Evolutionary conservation across 2,888 invertebrate genomes (phyloP).

Genomic region (Heliconius ethilla): DNA sequence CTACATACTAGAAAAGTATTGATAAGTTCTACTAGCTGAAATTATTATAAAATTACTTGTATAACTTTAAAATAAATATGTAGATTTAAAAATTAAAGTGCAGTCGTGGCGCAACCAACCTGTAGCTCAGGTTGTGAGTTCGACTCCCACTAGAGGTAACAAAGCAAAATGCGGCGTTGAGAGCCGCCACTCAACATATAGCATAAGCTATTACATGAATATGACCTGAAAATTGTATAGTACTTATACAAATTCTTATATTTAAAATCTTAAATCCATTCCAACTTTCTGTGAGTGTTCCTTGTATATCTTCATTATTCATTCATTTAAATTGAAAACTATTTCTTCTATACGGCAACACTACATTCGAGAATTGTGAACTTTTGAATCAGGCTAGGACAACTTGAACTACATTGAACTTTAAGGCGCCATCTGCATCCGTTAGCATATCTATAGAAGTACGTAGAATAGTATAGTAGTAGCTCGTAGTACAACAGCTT

Average conservation of each 20-base stretch:
- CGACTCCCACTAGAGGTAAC: background rate
- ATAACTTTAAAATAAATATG: too few species aligned
- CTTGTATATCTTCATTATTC: constrained; percentile 7
- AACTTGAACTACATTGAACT: constrained; percentile 34
- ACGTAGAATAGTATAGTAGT: background rate
- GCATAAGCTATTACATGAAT: too few species aligned
- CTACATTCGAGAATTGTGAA: constrained; percentile 31
- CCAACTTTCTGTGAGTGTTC: background rate
- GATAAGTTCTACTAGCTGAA: too few species aligned
- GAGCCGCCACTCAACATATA: too few species aligned
- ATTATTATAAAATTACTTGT: too few species aligned
- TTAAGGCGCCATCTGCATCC: constrained; percentile 33
- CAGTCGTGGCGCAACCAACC: background rate
- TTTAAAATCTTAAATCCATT: background rate
- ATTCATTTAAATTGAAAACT: constrained; percentile 16
- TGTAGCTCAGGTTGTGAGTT: background rate
- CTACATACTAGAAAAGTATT: too few species aligned
- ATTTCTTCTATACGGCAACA: constrained; percentile 22
- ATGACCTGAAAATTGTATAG: background rate
- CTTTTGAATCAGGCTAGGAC: constrained; percentile 33
- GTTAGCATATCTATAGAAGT: constrained; percentile 17
- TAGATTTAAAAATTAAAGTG: too few species aligned
- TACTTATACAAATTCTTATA: background rate
- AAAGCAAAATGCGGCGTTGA: too few species aligned
- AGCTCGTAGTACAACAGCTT: constrained; percentile 12